phyloP scores from a whole-genome alignment of 2,113 vertebrate genomes.

The Tyto alba region DNA sequence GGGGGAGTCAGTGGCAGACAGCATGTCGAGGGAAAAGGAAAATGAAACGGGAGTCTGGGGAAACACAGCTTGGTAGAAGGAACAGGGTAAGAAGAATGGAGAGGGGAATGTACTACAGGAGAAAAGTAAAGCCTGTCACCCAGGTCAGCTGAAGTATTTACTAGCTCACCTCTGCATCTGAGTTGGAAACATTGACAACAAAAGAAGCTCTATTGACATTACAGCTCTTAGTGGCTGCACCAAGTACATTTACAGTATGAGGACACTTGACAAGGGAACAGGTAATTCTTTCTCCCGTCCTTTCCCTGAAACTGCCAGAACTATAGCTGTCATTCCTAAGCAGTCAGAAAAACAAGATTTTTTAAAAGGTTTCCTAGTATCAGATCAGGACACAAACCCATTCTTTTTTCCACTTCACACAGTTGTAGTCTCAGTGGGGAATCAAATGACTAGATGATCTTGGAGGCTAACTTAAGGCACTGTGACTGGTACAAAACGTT shows the following conservation, averaged over 20 bases:
- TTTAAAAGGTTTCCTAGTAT: background rate
- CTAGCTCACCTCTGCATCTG: background rate
- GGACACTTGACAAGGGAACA: background rate
- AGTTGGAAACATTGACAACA: background rate
- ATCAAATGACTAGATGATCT: background rate
- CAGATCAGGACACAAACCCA: background rate
- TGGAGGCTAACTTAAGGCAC: background rate
- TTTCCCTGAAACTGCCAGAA: background rate
- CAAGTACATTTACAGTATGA: background rate
- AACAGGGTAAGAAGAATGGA: background rate
- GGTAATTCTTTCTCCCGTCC: background rate
- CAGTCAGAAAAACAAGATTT: background rate
- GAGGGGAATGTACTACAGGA: background rate
- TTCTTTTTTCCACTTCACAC: background rate
- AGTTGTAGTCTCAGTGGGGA: background rate
- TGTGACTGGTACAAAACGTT: background rate
- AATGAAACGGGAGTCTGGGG: background rate
- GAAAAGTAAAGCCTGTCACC: background rate
- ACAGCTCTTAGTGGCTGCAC: background rate
- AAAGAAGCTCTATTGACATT: background rate
- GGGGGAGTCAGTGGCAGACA: background rate
- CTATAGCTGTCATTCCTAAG: background rate
- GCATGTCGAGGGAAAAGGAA: rapidly evolving
- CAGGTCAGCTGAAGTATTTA: background rate
- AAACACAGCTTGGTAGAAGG: background rate